Conservation (phyloP, 92 coral and sea anemone species). For the Blastomussa wellsi region DNA sequence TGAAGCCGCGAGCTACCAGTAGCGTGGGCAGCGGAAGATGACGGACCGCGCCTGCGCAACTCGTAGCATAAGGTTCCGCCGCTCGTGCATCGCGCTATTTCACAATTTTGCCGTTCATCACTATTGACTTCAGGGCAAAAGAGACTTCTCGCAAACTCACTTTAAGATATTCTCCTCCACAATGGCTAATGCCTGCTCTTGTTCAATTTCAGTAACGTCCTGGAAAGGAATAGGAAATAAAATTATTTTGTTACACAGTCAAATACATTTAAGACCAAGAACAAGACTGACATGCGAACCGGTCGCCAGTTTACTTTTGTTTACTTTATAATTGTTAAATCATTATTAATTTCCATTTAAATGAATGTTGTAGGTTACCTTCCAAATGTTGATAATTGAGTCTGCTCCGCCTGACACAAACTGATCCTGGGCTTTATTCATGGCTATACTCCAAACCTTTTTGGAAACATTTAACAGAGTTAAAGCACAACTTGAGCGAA, state of each 20-base stretch:
- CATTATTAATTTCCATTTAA: not conserved
- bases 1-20: no score
- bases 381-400: conserved; percentile 89
- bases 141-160: conserved; percentile 41
- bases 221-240: not conserved
- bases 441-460: conserved; percentile 93
- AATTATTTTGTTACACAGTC: no score
- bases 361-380: conserved; percentile 43
- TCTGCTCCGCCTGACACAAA: conserved; percentile 90
- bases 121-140: no score
- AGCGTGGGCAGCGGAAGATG: no score
- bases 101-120: no score
- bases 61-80: no score
- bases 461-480: not conserved
- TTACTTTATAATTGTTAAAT: no score
- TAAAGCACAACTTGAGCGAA: not conserved
- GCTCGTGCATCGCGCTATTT: no score
- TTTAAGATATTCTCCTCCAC: conserved; percentile 73
- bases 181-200: conserved; percentile 64
- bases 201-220: conserved; percentile 93
- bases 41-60: no score
- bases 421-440: conserved; percentile 61
- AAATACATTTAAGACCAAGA: no score
- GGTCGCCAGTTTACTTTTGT: no score
- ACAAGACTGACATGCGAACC: no score